A percentile compares a stretch with the other conserved stretches of the same genome.
These are phyloP conservation scores for Phyto melanocephala DNA, from an alignment of 2,888 invertebrate species.

Conservation along the genomic window DNA sequence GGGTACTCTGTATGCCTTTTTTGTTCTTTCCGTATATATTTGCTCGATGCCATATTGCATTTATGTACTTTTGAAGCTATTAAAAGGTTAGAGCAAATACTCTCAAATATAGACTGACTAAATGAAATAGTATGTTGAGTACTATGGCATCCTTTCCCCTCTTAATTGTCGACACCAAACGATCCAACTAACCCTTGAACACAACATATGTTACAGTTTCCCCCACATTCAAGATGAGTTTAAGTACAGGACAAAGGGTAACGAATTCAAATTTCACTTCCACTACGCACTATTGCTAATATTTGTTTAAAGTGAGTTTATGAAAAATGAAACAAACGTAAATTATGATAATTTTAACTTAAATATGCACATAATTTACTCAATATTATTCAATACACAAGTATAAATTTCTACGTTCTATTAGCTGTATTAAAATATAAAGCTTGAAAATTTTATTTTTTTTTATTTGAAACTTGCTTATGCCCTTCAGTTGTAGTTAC, in stretches of 20 bases:
- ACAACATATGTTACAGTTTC: conserved; percentile 36
- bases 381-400: conserved; percentile 7
- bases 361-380: conserved; percentile 42
- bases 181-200: background rate
- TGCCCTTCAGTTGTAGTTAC: background rate
- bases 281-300: conserved; percentile 33
- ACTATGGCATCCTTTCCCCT: background rate
- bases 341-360: conserved; percentile 31
- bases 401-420: background rate
- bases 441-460: background rate
- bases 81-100: conserved; percentile 63
- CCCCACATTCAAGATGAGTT: background rate
- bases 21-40: conserved; percentile 11
- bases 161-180: background rate
- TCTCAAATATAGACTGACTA: conserved; percentile 41
- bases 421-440: background rate
- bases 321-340: conserved; percentile 8
- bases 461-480: background rate
- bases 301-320: conserved; percentile 36
- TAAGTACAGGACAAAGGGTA: conserved; percentile 19
- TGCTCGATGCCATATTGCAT: conserved; percentile 62
- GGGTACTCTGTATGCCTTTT: conserved; percentile 32
- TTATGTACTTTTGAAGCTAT: conserved; percentile 62
- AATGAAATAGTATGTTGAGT: conserved; percentile 29
- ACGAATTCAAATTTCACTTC: conserved; percentile 23